Conservation (phyloP, 2,797 vertebrate species). For the Zalophus californianus region DNA sequence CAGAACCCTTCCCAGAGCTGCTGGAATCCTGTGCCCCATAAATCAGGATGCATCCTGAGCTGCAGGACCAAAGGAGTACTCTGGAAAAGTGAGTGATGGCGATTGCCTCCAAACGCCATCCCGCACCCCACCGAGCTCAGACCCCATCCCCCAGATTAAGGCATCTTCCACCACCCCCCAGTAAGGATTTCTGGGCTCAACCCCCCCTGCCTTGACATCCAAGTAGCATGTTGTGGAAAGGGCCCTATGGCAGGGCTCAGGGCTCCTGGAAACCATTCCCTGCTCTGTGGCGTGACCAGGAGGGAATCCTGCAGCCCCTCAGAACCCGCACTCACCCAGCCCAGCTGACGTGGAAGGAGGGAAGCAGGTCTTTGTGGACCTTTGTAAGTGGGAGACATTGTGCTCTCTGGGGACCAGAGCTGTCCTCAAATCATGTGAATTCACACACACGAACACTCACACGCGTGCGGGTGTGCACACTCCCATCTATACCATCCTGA, state of each 20-base stretch:
- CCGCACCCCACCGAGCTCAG: background rate
- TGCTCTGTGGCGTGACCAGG: background rate
- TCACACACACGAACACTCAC: background rate
- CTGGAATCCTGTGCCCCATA: conserved; percentile 36
- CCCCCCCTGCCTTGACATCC: background rate
- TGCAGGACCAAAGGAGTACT: background rate
- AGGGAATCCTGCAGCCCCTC: background rate
- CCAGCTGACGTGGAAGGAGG: background rate
- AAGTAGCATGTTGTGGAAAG: background rate
- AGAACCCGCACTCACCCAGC: background rate
- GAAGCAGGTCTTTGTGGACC: background rate
- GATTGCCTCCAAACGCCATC: conserved; percentile 21
- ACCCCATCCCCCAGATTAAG: background rate
- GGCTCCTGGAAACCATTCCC: background rate
- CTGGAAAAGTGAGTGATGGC: conserved; percentile 49
- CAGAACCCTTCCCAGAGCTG: conserved; percentile 35
- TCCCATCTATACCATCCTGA: background rate
- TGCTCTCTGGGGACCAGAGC: background rate
- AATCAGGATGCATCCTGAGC: conserved; percentile 53
- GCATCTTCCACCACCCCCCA: background rate
- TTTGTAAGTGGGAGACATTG: background rate
- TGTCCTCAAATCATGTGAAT: background rate
- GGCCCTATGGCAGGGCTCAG: background rate
- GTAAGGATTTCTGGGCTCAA: background rate
- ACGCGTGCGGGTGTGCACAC: background rate